phyloP scores from a whole-genome alignment of 2,113 vertebrate genomes.

The Pterophyllum scalare region DNA sequence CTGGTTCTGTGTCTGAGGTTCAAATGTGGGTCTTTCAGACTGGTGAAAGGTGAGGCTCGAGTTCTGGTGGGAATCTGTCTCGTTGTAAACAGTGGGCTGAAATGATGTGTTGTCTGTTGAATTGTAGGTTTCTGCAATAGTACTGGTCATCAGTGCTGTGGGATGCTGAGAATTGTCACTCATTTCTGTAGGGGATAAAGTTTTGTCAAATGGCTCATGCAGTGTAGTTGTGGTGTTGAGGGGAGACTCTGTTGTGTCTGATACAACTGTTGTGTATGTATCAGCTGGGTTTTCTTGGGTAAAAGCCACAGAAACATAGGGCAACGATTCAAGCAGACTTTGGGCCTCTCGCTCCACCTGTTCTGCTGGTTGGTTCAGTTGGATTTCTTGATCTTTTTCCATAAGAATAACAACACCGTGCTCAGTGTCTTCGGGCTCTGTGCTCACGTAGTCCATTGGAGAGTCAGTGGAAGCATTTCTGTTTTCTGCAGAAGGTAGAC shows the following conservation, averaged over 20 bases:
- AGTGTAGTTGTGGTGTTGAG: slow-evolving; percentile 1
- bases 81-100: slow-evolving; percentile 18
- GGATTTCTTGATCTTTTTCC: slow-evolving; percentile 85
- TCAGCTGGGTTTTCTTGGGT: slow-evolving; percentile 27
- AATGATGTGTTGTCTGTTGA: slow-evolving; percentile 22
- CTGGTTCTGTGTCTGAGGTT: slow-evolving; percentile 40
- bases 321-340: slow-evolving; percentile 88
- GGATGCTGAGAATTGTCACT: slow-evolving; percentile 23
- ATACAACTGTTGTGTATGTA: slow-evolving; percentile 9
- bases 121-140: slow-evolving; percentile 16
- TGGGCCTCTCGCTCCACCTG: slow-evolving; percentile 85
- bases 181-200: slow-evolving; percentile 28
- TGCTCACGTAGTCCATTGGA: slow-evolving; percentile 64
- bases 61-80: slow-evolving; percentile 33
- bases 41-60: slow-evolving; percentile 55
- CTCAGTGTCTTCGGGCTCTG: slow-evolving; percentile 76
- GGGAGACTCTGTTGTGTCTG: slow-evolving; percentile 37
- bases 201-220: slow-evolving; percentile 25
- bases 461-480: slow-evolving; percentile 69
- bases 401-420: slow-evolving; percentile 85
- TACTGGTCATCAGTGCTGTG: slow-evolving; percentile 8
- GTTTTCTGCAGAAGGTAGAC: slow-evolving; percentile 53
- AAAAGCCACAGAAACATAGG: slow-evolving; percentile 33
- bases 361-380: slow-evolving; percentile 74
- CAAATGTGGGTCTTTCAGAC: slow-evolving; percentile 48